A percentile compares a stretch with the other conserved stretches of the same genome.
Conservation (phyloP, 2,113 vertebrate genomes). For the rat (Rattus norvegicus) region DNA sequence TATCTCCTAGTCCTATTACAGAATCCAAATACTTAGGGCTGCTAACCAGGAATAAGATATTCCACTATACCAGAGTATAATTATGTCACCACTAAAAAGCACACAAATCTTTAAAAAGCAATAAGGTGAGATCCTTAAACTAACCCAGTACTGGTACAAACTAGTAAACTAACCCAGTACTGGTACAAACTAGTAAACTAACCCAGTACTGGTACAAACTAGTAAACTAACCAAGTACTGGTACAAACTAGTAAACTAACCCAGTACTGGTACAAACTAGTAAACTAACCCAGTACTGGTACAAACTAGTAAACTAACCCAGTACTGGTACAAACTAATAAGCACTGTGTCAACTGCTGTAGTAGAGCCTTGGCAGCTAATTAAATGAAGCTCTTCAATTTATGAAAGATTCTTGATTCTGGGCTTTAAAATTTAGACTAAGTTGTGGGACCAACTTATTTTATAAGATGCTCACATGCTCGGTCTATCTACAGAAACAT, state of each 20-base stretch:
- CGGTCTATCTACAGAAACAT: not conserved
- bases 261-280: too few species aligned
- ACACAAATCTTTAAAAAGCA: not conserved
- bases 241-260: too few species aligned
- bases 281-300: too few species aligned
- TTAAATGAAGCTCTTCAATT: slow-evolving; percentile 27
- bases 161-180: too few species aligned
- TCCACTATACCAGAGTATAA: not conserved
- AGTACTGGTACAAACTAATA: too few species aligned
- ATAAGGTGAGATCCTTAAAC: not conserved
- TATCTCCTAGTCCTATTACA: slow-evolving; percentile 19
- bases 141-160: not conserved
- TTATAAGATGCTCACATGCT: slow-evolving; percentile 1
- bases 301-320: too few species aligned
- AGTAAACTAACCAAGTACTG: too few species aligned
- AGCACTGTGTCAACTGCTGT: not conserved
- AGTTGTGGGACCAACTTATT: not conserved
- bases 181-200: too few species aligned
- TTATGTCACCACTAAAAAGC: not conserved
- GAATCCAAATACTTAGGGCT: slow-evolving; percentile 4
- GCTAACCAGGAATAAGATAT: slow-evolving; percentile 23
- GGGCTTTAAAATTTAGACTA: slow-evolving; percentile 12
- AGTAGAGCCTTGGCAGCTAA: not conserved
- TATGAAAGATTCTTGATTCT: slow-evolving; percentile 8
- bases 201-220: too few species aligned